Evolutionary conservation across 1,140 invertebrate genomes (phyloP), one percentile per base, ranked within the genome.

Genomic region (Zaprionus kolodkinae): DNA sequence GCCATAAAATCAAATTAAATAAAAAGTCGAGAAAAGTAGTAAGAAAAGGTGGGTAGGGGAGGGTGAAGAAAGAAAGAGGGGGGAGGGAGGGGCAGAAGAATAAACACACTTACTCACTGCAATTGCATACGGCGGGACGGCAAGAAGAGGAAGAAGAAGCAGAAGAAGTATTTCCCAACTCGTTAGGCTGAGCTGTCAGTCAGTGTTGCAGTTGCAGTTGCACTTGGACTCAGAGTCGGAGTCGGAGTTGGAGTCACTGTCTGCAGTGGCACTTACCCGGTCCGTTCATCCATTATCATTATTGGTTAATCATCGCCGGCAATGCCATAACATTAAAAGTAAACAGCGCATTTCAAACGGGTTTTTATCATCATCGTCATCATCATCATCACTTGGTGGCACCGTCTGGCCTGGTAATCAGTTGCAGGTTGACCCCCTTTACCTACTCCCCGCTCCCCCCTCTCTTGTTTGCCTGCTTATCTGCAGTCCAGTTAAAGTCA

Each of bases 261-360:
- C 55, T 9, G 52, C 25, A 55, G 72, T 63, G 57, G 59, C 62
- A 64, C 50, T 35, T 60, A 60, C 55, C 15, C 35, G 25, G 40
- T 45, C 54, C 54, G 13, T 52, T 67, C 61, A 50, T 56, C 43
- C 73, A 88, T 74, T 77, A 84, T 80, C 80, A 65, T 80, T 84
- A 84, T 87, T 88, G 84, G 77, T 88, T 88, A 88, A 87, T 87
- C 83, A 83, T 83, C 59, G 77, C 52, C 45, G 59, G 72, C 68
- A 64, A 45, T 57, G 67, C 68, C 73, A 76, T 76, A 76, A 68
- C 83, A 82, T 79, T 86, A 75, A 84, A 79, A 72, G 72, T 62
- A 76, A 78, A 77, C 59, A 73, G 52, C 76, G 56, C 72, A 87
- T 82, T 87, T 79, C 74, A 87, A 86, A 87, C 84, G 80, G 77